Percentiles rank a stretch among this genome's conserved stretches.
phyloP scores from a whole-genome alignment of 2,113 vertebrate species.

The Spilogale gracilis region DNA sequence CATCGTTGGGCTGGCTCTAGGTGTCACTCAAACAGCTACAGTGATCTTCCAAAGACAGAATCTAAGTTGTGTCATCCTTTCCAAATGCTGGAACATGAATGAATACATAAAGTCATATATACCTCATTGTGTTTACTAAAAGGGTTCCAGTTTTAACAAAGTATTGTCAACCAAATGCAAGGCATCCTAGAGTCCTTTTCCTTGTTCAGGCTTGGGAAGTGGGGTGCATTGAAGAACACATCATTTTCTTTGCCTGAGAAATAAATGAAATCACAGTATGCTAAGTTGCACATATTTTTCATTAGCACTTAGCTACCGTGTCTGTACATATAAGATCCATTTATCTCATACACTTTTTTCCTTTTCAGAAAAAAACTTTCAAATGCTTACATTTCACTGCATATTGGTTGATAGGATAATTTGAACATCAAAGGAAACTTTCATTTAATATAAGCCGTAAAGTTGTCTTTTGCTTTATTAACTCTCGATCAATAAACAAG shows the following conservation, averaged over 20 bases:
- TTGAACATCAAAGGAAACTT: conserved; percentile 95
- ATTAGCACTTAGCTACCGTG: conserved; percentile 85
- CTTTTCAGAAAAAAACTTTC: conserved; percentile 90
- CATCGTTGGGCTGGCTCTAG: not conserved
- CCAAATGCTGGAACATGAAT: conserved; percentile 62
- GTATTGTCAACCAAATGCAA: conserved; percentile 50
- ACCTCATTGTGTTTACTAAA: conserved; percentile 75
- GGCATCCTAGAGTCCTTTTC: conserved; percentile 49
- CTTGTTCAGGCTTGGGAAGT: conserved; percentile 61
- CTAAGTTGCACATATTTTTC: conserved; percentile 86
- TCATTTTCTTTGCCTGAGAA: conserved; percentile 81
- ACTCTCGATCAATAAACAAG: conserved; percentile 99
- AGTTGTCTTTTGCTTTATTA: conserved; percentile 96
- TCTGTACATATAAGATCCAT: conserved; percentile 85
- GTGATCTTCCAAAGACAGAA: not conserved
- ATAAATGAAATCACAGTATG: conserved; percentile 83
- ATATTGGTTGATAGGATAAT: conserved; percentile 92
- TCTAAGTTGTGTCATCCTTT: not conserved
- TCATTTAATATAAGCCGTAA: conserved; percentile 93
- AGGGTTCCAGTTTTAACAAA: conserved; percentile 27
- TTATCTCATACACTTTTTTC: conserved; percentile 86
- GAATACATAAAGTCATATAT: conserved; percentile 30
- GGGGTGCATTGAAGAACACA: not conserved
- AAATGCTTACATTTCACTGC: conserved; percentile 88
- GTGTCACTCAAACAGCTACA: not conserved